Evolutionary conservation across 2,797 vertebrate species (phyloP).

Genomic region (Lacerta viridis): DNA sequence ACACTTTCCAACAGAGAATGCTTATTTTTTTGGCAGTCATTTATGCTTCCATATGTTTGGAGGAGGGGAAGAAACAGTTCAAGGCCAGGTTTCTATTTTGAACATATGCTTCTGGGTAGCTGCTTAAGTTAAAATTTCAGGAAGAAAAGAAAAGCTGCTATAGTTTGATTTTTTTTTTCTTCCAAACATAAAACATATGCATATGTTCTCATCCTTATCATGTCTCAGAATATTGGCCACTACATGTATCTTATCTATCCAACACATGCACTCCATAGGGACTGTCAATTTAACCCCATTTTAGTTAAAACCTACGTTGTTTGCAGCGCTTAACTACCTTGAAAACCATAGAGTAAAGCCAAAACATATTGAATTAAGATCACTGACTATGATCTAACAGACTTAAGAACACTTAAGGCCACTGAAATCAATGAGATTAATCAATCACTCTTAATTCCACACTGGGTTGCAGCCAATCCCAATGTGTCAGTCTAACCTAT

Average conservation of each 20-base stretch:
- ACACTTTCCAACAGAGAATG: slow-evolving; percentile 50
- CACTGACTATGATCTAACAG: background rate
- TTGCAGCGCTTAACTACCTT: background rate
- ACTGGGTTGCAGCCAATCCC: background rate
- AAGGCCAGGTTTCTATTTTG: slow-evolving; percentile 52
- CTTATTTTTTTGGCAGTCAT: slow-evolving; percentile 63
- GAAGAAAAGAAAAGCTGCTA: background rate
- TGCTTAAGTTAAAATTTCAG: slow-evolving; percentile 8
- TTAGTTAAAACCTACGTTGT: background rate
- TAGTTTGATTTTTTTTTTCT: background rate
- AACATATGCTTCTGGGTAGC: slow-evolving; percentile 48
- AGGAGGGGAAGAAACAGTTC: slow-evolving; percentile 57
- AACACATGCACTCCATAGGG: background rate
- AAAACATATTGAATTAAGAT: slow-evolving; percentile 5
- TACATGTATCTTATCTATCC: background rate
- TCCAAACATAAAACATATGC: slow-evolving; percentile 13
- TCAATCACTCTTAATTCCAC: background rate
- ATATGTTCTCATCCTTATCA: background rate
- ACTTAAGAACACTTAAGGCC: background rate
- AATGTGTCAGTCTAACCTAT: background rate
- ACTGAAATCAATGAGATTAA: background rate
- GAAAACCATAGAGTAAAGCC: background rate
- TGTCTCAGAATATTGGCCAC: background rate
- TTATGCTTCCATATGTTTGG: slow-evolving; percentile 42
- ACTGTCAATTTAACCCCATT: background rate